phyloP scores from a whole-genome alignment of 2,888 invertebrate genomes.

The Melipona beecheii region DNA sequence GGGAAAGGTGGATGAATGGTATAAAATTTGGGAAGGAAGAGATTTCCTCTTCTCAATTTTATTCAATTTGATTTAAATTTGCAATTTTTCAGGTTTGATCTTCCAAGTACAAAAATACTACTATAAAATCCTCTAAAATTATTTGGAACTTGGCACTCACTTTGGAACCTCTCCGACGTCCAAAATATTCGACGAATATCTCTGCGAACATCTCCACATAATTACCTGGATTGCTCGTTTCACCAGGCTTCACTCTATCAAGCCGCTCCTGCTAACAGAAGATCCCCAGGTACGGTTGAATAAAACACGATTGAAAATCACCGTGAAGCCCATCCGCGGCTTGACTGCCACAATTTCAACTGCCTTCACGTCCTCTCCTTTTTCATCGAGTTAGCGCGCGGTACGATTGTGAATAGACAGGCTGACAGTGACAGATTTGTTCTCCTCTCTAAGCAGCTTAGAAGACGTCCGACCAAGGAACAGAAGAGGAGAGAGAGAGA shows the following conservation, averaged over 20 bases:
- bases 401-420: conserved; percentile 58
- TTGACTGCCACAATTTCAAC: conserved; percentile 20
- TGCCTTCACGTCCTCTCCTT: conserved; percentile 30
- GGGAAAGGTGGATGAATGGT: neutral
- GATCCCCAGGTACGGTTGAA: neutral
- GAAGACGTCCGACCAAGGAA: neutral
- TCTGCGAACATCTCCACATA: neutral
- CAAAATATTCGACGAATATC: neutral
- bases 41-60: too few species aligned
- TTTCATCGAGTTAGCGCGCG: conserved; percentile 51
- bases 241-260: neutral
- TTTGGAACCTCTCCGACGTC: neutral
- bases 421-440: conserved; percentile 71
- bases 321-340: conserved; percentile 5
- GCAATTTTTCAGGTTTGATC: neutral
- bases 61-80: neutral
- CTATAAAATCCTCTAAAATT: neutral
- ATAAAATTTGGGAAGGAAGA: neutral
- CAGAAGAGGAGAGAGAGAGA: neutral
- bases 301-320: conserved; percentile 27
- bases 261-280: neutral
- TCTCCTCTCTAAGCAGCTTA: conserved; percentile 59
- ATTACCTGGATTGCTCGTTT: neutral
- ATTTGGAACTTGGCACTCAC: neutral
- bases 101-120: neutral